Evolutionary conservation across 2,113 vertebrate species (phyloP).

Genomic region (Okapia johnstoni): DNA sequence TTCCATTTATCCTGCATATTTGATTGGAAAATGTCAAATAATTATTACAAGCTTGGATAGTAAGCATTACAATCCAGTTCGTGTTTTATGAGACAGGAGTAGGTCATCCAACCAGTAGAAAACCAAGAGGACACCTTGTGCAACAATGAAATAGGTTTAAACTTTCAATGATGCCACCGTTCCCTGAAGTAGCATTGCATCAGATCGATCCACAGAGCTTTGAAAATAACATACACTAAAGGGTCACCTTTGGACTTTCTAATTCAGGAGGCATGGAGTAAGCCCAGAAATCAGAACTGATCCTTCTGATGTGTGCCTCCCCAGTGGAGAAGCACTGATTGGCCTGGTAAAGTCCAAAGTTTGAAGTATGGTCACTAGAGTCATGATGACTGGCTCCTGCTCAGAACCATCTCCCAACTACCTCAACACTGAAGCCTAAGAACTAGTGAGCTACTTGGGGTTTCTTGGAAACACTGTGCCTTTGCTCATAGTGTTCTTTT

Average conservation of each 20-base stretch:
- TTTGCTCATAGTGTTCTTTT: not conserved
- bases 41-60: not conserved
- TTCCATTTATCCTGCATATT: not conserved
- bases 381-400: not conserved
- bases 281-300: not conserved
- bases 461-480: not conserved
- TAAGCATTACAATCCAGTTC: not conserved
- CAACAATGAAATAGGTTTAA: not conserved
- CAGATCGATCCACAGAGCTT: not conserved
- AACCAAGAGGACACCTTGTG: not conserved
- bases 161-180: not conserved
- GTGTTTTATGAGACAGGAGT: not conserved
- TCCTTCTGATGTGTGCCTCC: not conserved
- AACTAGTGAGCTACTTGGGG: not conserved
- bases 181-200: not conserved
- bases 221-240: not conserved
- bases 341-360: not conserved
- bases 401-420: not conserved
- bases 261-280: not conserved
- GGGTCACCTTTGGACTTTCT: not conserved
- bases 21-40: not conserved
- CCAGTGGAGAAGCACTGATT: not conserved
- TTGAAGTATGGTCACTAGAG: not conserved
- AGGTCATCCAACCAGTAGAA: not conserved
- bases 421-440: not conserved